Evolutionary conservation across 2,113 vertebrate species (phyloP), one percentile per base, ranked within the genome.

Genomic region (Thamnaconus septentrionalis): DNA sequence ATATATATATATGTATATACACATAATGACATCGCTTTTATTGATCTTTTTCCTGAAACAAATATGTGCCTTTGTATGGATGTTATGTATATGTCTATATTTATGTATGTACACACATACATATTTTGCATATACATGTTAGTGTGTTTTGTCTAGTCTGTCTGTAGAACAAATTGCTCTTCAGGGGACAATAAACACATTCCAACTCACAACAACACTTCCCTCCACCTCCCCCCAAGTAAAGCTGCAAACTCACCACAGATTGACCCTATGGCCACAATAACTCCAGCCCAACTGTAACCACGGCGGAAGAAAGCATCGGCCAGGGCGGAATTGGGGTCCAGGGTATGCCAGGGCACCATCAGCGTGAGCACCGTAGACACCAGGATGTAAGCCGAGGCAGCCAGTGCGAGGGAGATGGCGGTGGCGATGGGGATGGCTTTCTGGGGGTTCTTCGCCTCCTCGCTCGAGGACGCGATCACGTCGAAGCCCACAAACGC

Each of bases 401-500:
- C 94, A 5, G 94, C 96, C 45, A 98, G 76, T 42, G 79, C 91
- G 8, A 98, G 76, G 3, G 96, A 94, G 71, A 98, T 90, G 0
- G 95, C 94, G 0, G 94, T 96, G 52, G 97, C 97, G 44, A 93
- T 84, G 6, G 97, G 96, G 53, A 99, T 69, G 0, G 96, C 92
- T 75, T 80, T 92, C 85, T 93, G 94, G 0, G 97, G 96, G 83
- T 98, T 94, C 76, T 87, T 93, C 50, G 96, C 95, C 81, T 99
- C 97, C 78, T 98, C 96, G 0, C 95, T 96, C 65, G 95, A 99
- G 1, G 96, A 93, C 0, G 96, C 95, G 0, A 99, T 98, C n/a
- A 98, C 95, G 0, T 98, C 97, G 0, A 99, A 99, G 56, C 97
- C 97, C 56, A 98, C 95, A 0, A 97, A 99, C 5, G 97, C 96